A percentile compares a stretch with the other conserved stretches of the same genome.
Conservation (phyloP, 2,113 vertebrate genomes). For the Nothobranchius furzeri region DNA sequence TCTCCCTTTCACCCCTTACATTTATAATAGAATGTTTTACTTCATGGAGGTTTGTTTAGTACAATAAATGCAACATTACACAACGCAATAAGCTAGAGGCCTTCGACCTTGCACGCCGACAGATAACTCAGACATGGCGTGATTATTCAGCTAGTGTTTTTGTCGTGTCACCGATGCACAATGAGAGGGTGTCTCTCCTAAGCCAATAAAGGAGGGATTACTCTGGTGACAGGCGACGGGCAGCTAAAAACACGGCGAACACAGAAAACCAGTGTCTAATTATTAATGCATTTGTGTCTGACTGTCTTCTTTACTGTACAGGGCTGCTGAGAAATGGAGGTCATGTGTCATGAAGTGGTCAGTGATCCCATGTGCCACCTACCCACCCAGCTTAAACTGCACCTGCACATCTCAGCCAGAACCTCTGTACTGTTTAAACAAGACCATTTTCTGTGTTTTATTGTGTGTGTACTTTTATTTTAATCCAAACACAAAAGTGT, state of each 20-base stretch:
- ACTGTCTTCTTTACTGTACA: constrained; percentile 55
- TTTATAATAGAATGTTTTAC: too few relatives aligned
- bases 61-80: background rate
- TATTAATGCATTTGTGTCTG: constrained; percentile 77
- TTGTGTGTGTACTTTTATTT: background rate
- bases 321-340: constrained; percentile 72
- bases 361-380: constrained; percentile 58
- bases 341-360: constrained; percentile 70
- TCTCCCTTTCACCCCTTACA: too few relatives aligned
- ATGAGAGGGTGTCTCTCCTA: constrained; percentile 31
- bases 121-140: constrained; percentile 1
- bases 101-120: background rate
- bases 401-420: background rate
- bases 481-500: background rate
- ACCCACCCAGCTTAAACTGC: constrained; percentile 52
- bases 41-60: background rate
- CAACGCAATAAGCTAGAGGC: too few relatives aligned
- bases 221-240: constrained; percentile 48
- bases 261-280: constrained; percentile 69
- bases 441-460: background rate
- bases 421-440: too few relatives aligned
- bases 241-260: constrained; percentile 67
- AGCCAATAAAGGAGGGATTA: constrained; percentile 55
- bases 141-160: constrained; percentile 19
- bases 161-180: constrained; percentile 25